Base-by-base conservation (phyloP, 2,888 invertebrate genomes). In the Zelleria hepariella region DNA sequence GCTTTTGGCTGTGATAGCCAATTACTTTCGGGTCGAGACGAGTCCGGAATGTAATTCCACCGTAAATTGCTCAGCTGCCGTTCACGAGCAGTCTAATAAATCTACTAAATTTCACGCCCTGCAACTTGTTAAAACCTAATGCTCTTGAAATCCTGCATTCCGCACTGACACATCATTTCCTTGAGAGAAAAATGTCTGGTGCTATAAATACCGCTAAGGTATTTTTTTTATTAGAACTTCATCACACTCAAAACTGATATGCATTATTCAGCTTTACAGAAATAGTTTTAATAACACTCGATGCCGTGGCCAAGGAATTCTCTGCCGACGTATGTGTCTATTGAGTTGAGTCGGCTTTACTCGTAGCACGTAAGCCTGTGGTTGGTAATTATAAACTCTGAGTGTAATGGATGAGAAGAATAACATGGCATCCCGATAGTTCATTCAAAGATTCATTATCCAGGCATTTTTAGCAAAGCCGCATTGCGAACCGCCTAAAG, bases 1-100 rank as follows among this genome's bases (percentile, higher is more conserved):
- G 71, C 68, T 72, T 72, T 81, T 82, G 79, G 81, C 79, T 75
- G 64, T 74, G 74, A 73, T 70, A 68, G 67, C 75, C 73, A 82
- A 81, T 82, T 82, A 84, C 80, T 80, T 75, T 51, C 70, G 74
- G n/a, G n/a, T n/a, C n/a, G n/a, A n/a, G n/a, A n/a, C n/a, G n/a
- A n/a, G 74, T 73, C 71, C 66, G 73, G 76, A 75, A 80, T 80
- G 72, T 67, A 68, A 66, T 69, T 66, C 68, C 68, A 68, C 65
- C 67, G 69, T 73, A 78, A 80, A 79, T 78, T 71, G 70, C 66
- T 67, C 70, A 70, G 62, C 68, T 69, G 77, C 77, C 73, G 65
- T 79, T 74, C 76, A 77, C 76, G 78, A 75, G 73, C 75, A 78
- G 73, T 66, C 68, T 69, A 73, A 75, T 77, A 77, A 73, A 80